phyloP scores from a whole-genome alignment of 1,140 invertebrate genomes.

The Drosophila ambigua region DNA sequence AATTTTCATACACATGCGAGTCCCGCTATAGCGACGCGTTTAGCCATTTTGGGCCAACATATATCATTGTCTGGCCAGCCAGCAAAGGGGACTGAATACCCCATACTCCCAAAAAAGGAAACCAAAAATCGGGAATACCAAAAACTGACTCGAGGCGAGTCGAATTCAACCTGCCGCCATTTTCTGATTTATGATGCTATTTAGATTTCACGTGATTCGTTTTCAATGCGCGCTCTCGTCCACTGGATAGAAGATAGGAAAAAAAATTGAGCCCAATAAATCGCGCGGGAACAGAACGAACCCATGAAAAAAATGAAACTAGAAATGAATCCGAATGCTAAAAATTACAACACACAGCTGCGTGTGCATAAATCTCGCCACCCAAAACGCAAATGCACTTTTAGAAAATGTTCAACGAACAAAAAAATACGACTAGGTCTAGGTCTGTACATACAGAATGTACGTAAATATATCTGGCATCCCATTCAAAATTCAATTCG shows the following conservation, averaged over 20 bases:
- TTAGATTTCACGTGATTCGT: conserved; percentile 82
- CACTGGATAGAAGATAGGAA: conserved; percentile 72
- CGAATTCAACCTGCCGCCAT: conserved; percentile 77
- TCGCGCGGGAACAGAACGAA: conserved; percentile 32
- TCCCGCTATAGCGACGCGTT: conserved; percentile 55
- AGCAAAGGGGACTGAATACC: conserved; percentile 25
- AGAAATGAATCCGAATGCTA: conserved; percentile 61
- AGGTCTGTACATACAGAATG: not conserved
- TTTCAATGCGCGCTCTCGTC: conserved; percentile 72
- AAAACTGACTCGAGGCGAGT: conserved; percentile 51
- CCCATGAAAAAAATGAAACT: conserved; percentile 49
- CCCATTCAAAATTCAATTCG: conserved; percentile 65
- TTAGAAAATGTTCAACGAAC: conserved; percentile 41
- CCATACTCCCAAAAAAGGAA: conserved; percentile 23
- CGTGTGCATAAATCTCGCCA: conserved; percentile 75
- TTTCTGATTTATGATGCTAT: conserved; percentile 82
- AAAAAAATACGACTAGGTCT: conserved; percentile 29
- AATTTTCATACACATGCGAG: conserved; percentile 80
- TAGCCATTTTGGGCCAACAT: conserved; percentile 60
- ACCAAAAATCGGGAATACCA: conserved; percentile 58
- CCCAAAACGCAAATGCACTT: conserved; percentile 46
- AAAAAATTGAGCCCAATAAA: conserved; percentile 75
- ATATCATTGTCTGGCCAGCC: conserved; percentile 74
- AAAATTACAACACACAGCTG: conserved; percentile 81
- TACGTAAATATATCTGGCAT: conserved; percentile 8